Evolutionary conservation across 35 echinoderm and acorn worm species (phyloP), one percentile per base, ranked within the genome.

Genomic region (Apostichopus parvimensis): DNA sequence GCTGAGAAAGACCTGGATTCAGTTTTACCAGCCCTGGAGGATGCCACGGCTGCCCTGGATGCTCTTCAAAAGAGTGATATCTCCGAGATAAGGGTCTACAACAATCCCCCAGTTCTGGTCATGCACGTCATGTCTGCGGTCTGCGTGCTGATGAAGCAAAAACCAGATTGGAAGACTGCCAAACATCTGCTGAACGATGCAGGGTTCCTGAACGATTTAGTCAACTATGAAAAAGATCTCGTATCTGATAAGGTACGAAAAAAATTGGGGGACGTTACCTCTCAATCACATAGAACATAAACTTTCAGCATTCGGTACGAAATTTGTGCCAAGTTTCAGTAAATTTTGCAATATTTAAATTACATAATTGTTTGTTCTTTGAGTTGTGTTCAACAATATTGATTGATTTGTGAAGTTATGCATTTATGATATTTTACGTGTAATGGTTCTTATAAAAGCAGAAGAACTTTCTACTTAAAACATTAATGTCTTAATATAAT

Each of bases 91-190:
- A 79, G 97, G 8, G 97, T 99, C 71, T 99, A 96, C 89, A 86
- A 87, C 92, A 95, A 93, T 6, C 97, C 97, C 8, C 97, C 97
- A 1, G 89, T 79, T 9, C 91, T 99, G 54, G 97, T 99, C 79
- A 99, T 79, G 93, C 97, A 99, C 57, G 97, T 99, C 56, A 96
- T 99, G 91, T 95, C 91, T 79, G 94, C 97, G 13, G 97, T 99
- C 4, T 99, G 97, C 57, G 90, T 99, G 9, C 88, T 99, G 82
- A 90, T 99, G 72, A 92, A 90, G 80, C 93, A 95, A 45, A 99
- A 94, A 86, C 91, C 97, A 34, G 95, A 99, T 55, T 99, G 97
- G 97, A 93, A 81, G 13, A 96, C 93, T 9, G 86, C 97, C 1
- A 99, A 99, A 85, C 97, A 94, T 22, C 91, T 99, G 3, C 60